Conservation (phyloP, 2,888 invertebrate genomes). For the Strigamia crassipes region DNA sequence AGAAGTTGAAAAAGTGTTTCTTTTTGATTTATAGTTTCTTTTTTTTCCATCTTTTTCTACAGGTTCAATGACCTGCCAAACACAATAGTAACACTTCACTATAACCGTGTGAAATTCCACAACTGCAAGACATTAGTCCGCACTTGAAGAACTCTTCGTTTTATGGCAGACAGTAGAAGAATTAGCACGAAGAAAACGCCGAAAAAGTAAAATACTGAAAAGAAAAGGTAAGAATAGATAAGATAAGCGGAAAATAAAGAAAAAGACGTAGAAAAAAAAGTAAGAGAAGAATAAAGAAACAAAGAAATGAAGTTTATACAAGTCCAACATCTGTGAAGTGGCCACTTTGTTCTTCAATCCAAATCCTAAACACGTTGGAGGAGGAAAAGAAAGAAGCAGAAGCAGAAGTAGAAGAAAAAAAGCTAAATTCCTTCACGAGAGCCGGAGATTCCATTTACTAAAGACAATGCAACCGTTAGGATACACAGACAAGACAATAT, state of each 20-base stretch:
- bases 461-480: slow-evolving; percentile 34
- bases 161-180: slow-evolving; percentile 18
- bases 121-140: slow-evolving; percentile 18
- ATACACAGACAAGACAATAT: slow-evolving; percentile 32
- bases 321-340: slow-evolving; percentile 23
- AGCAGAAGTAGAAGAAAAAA: not conserved
- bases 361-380: slow-evolving; percentile 19
- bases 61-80: slow-evolving; percentile 22
- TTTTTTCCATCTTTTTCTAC: not conserved
- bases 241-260: not conserved
- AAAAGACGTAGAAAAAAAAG: not conserved
- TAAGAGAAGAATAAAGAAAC: not conserved
- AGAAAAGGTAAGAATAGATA: not conserved
- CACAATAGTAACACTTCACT: slow-evolving; percentile 18
- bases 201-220: not conserved
- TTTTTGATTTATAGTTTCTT: slow-evolving; percentile 8
- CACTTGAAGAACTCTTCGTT: slow-evolving; percentile 17
- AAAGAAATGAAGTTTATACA: slow-evolving; percentile 16
- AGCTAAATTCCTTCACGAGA: slow-evolving; percentile 17
- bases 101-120: slow-evolving; percentile 31
- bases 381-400: not conserved
- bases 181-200: not conserved
- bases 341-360: slow-evolving; percentile 19
- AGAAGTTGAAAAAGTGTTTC: not conserved
- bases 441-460: slow-evolving; percentile 30